Percentiles rank a stretch among this genome's conserved stretches.
Evolutionary conservation across 2,888 invertebrate species (phyloP).

Genomic region (Archips crataeganus): DNA sequence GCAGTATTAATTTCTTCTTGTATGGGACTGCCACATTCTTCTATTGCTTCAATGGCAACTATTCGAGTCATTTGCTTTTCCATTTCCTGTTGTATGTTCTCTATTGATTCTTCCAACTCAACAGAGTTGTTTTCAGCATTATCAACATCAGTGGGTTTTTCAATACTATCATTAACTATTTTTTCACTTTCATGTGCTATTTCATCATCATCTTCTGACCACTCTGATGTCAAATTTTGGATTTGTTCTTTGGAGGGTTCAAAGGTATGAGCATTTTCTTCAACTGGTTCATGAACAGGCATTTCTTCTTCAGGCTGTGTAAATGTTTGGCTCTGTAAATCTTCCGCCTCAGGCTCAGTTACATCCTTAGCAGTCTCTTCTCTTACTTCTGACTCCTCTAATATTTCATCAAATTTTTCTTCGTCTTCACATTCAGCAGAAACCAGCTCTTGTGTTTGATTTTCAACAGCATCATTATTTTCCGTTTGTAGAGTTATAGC

Average conservation of each 20-base stretch:
- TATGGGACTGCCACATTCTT: conserved; percentile 55
- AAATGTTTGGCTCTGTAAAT: conserved; percentile 45
- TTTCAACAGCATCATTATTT: conserved; percentile 10
- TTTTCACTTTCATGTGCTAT: conserved; percentile 13
- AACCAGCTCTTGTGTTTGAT: conserved; percentile 26
- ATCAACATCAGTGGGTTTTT: conserved; percentile 23
- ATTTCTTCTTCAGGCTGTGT: conserved; percentile 46
- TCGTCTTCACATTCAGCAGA: conserved; percentile 15
- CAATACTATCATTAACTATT: conserved; percentile 42
- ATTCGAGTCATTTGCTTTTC: conserved; percentile 64
- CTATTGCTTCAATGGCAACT: conserved; percentile 31
- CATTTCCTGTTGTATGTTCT: conserved; percentile 79
- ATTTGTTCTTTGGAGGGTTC: conserved; percentile 33
- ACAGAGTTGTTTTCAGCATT: conserved; percentile 46
- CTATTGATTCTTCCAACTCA: conserved; percentile 76
- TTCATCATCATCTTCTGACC: conserved; percentile 39
- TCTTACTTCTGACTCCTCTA: conserved; percentile 26
- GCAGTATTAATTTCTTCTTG: conserved; percentile 51
- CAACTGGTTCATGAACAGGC: conserved; percentile 8
- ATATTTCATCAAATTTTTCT: conserved; percentile 16
- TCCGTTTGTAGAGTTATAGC: conserved; percentile 37
- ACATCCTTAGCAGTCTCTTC: conserved; percentile 26
- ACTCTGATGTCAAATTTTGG: conserved; percentile 37
- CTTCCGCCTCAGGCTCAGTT: conserved; percentile 18
- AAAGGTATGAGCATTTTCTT: conserved; percentile 14